Percentiles rank a stretch among this genome's conserved stretches.
These are phyloP conservation scores for Monoplex corrugatus DNA, from an alignment of 2,888 invertebrate species.

Conservation along the genomic window DNA sequence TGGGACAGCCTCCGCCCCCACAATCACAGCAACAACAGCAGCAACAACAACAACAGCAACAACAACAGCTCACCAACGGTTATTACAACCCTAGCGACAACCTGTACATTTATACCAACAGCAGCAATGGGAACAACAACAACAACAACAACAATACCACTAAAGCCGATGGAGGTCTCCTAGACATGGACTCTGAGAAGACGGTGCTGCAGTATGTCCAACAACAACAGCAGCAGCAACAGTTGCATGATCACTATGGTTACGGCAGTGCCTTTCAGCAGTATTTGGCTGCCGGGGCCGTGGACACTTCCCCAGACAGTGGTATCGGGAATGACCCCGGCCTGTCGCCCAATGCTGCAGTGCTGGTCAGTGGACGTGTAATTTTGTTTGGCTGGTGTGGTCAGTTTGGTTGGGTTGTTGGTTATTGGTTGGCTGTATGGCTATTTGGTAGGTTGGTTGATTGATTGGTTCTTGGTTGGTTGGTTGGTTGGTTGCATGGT, in stretches of 20 bases:
- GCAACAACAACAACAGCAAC: constrained; percentile 33
- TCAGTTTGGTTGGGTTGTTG: not conserved
- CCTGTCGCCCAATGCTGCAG: constrained; percentile 64
- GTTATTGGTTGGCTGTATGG: not conserved
- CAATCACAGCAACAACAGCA: constrained; percentile 36
- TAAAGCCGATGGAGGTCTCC: constrained; percentile 23
- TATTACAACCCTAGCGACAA: constrained; percentile 42
- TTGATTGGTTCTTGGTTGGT: too few species aligned
- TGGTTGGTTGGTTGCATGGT: too few species aligned
- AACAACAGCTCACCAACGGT: constrained; percentile 35
- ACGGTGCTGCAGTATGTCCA: constrained; percentile 23
- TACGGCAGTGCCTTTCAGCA: constrained; percentile 46
- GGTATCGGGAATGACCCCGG: constrained; percentile 75
- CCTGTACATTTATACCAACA: constrained; percentile 38
- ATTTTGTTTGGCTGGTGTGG: not conserved
- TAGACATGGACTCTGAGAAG: constrained; percentile 41
- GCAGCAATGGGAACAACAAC: constrained; percentile 35
- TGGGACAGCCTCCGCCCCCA: not conserved
- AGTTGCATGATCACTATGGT: constrained; percentile 53
- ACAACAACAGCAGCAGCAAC: constrained; percentile 37
- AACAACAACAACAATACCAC: constrained; percentile 12
- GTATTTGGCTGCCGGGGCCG: constrained; percentile 54
- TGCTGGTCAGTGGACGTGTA: constrained; percentile 22
- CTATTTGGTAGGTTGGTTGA: not conserved
- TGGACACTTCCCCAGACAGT: constrained; percentile 75